phyloP scores from a whole-genome alignment of 2,888 invertebrate species.

The Lochmaea capreae region DNA sequence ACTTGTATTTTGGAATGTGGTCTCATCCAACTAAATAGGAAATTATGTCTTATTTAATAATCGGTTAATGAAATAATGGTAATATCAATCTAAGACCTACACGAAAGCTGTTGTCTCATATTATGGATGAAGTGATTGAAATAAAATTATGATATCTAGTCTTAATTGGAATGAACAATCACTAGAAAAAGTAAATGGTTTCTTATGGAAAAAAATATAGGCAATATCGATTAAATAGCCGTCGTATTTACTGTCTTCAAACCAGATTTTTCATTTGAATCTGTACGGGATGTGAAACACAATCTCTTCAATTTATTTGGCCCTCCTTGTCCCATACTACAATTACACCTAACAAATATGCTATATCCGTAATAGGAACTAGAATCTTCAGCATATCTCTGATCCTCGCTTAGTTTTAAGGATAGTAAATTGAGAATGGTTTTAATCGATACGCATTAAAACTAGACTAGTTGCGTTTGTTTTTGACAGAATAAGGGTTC shows the following conservation, averaged over 20 bases:
- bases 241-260: neutral
- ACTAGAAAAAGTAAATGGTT: neutral
- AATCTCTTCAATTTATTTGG: neutral
- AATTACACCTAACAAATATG: too few relatives aligned
- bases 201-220: neutral
- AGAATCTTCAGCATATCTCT: too few relatives aligned
- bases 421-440: too few relatives aligned
- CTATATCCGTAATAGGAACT: too few relatives aligned
- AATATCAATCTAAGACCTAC: constrained; percentile 30
- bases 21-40: constrained; percentile 30
- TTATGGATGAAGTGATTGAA: neutral
- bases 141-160: too few relatives aligned
- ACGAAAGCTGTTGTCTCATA: constrained; percentile 22
- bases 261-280: neutral
- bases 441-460: too few relatives aligned
- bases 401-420: too few relatives aligned
- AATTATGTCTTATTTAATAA: constrained; percentile 38
- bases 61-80: constrained; percentile 31
- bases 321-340: too few relatives aligned
- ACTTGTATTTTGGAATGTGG: constrained; percentile 22
- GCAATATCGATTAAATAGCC: neutral
- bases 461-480: too few relatives aligned
- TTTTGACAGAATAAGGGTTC: too few relatives aligned
- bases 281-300: neutral
- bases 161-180: too few relatives aligned